Conservation (phyloP, 2,888 invertebrate genomes). For the Drosophila paucipuncta region DNA sequence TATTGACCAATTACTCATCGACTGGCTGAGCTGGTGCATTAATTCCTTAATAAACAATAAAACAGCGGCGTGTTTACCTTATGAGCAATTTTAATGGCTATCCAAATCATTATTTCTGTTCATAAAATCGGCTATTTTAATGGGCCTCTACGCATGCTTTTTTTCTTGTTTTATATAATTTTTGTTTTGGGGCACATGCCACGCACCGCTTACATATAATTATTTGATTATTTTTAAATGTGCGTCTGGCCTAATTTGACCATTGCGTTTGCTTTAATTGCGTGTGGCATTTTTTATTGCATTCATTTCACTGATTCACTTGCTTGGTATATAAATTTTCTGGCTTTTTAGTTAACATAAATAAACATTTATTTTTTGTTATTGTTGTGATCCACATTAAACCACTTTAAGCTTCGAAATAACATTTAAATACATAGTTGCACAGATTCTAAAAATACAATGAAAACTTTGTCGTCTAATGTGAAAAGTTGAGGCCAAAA, state of each 20-base stretch:
- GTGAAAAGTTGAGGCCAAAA: constrained; percentile 33
- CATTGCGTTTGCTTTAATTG: constrained; percentile 55
- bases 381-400: constrained; percentile 66
- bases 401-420: constrained; percentile 56
- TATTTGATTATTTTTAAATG: constrained; percentile 73
- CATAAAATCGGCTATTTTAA: constrained; percentile 63
- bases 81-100: constrained; percentile 71
- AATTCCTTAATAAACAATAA: constrained; percentile 78
- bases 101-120: constrained; percentile 39
- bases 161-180: constrained; percentile 2
- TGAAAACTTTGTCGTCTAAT: constrained; percentile 42
- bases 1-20: constrained; percentile 70
- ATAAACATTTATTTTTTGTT: constrained; percentile 60
- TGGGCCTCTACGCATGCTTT: constrained; percentile 37
- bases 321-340: constrained; percentile 34
- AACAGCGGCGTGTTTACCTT: constrained; percentile 72
- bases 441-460: constrained; percentile 49
- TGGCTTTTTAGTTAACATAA: constrained; percentile 25
- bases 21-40: constrained; percentile 51
- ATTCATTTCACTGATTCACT: constrained; percentile 50
- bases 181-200: constrained; percentile 41
- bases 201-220: constrained; percentile 61
- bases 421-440: constrained; percentile 14
- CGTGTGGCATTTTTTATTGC: constrained; percentile 61
- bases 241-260: constrained; percentile 62